Conservation (phyloP, 1,140 invertebrate species). For the Dolichoris vasculosae region DNA sequence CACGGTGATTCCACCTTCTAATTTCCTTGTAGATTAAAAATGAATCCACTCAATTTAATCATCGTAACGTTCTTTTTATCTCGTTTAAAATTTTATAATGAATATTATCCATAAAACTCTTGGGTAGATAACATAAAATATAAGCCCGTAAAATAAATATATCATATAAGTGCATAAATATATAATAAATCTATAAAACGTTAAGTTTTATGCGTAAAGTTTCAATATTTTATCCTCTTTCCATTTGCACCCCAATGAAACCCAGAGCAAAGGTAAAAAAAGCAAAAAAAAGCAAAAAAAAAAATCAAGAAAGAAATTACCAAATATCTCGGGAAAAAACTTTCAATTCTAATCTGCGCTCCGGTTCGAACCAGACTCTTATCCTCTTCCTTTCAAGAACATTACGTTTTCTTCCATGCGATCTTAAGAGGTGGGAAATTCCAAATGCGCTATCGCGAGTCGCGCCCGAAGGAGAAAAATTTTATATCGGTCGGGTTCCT, state of each 20-base stretch:
- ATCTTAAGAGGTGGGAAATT: not conserved
- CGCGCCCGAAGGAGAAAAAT: conserved; percentile 1
- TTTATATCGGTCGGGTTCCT: conserved; percentile 39
- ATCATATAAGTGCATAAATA: too few relatives aligned
- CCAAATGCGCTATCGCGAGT: conserved; percentile 22
- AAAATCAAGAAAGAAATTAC: too few relatives aligned
- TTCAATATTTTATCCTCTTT: not conserved
- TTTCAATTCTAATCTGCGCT: not conserved
- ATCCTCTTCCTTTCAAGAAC: conserved; percentile 11
- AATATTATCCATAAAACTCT: too few relatives aligned
- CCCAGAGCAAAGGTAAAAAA: not conserved
- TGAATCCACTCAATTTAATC: too few relatives aligned
- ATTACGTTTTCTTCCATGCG: not conserved
- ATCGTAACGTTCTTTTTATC: too few relatives aligned
- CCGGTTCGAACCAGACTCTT: not conserved
- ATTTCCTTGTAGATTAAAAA: too few relatives aligned
- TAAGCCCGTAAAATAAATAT: too few relatives aligned
- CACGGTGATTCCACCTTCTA: too few relatives aligned
- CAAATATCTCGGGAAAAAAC: too few relatives aligned
- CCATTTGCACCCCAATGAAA: not conserved
- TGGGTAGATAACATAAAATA: too few relatives aligned
- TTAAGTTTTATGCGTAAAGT: not conserved
- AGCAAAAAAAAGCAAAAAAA: not conserved
- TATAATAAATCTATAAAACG: too few relatives aligned
- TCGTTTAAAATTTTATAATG: too few relatives aligned